Evolutionary conservation across 2,888 invertebrate species (phyloP).

Genomic region (Lysandra coridon): DNA sequence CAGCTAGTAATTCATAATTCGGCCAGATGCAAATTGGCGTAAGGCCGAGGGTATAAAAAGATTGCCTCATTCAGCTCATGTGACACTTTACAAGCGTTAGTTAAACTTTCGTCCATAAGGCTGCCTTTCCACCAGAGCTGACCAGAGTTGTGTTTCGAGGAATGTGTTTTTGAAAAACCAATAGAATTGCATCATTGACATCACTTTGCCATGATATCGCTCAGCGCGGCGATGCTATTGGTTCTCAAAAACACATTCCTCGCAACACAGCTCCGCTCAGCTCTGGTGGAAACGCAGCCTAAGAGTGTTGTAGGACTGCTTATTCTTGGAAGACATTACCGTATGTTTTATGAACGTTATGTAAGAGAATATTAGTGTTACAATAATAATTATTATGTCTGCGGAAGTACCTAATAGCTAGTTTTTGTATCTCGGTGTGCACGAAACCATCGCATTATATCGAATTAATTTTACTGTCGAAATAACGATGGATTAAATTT

Average conservation of each 20-base stretch:
- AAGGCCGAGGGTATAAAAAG: not conserved
- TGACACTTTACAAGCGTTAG: not conserved
- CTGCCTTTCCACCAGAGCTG: too few species aligned
- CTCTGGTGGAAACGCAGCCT: too few species aligned
- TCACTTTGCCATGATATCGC: too few species aligned
- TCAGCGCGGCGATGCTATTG: too few species aligned
- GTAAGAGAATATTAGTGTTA: slow-evolving; percentile 8
- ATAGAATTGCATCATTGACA: too few species aligned
- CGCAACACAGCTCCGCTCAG: too few species aligned
- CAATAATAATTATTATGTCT: slow-evolving; percentile 13
- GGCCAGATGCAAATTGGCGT: too few species aligned
- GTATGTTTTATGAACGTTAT: not conserved
- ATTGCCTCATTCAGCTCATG: not conserved
- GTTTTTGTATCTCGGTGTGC: not conserved
- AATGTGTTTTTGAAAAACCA: too few species aligned
- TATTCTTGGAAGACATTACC: not conserved
- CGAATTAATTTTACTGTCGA: not conserved
- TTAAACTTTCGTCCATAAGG: not conserved
- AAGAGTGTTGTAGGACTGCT: not conserved
- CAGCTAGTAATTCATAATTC: too few species aligned
- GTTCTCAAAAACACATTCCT: too few species aligned
- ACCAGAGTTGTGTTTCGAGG: too few species aligned
- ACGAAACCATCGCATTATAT: not conserved
- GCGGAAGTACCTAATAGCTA: slow-evolving; percentile 6
- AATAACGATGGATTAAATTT: slow-evolving; percentile 8